Percentiles rank a stretch among this genome's conserved stretches.
Evolutionary conservation across 1,140 invertebrate genomes (phyloP).

Genomic region (Lordiphosa mommai): DNA sequence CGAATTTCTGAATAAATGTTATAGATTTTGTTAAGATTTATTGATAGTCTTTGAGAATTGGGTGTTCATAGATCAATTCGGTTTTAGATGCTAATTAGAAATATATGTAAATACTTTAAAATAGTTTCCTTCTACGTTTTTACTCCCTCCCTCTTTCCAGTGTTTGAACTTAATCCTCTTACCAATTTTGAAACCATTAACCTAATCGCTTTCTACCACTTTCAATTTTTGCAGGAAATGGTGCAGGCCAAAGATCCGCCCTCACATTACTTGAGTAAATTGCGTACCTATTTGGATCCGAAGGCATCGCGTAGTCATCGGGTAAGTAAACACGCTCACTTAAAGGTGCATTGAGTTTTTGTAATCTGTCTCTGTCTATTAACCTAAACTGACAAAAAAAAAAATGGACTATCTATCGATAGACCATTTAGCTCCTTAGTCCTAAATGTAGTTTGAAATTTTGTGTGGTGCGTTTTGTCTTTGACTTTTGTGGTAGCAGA

Average conservation of each 20-base stretch:
- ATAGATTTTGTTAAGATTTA: too few relatives aligned
- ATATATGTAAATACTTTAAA: too few relatives aligned
- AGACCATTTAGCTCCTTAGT: not conserved
- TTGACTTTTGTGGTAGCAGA: conserved; percentile 13
- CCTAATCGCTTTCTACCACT: not conserved
- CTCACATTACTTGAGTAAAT: conserved; percentile 94
- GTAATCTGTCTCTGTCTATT: conserved; percentile 13
- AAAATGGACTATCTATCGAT: not conserved
- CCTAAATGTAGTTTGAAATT: conserved; percentile 3
- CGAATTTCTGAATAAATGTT: too few relatives aligned
- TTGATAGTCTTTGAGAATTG: too few relatives aligned
- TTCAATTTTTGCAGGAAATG: conserved; percentile 88
- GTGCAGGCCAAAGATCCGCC: conserved; percentile 98
- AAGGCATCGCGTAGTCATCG: conserved; percentile 96
- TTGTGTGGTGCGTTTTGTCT: conserved; percentile 24
- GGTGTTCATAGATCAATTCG: too few relatives aligned
- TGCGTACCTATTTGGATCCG: conserved; percentile 96
- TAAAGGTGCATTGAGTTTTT: conserved; percentile 7
- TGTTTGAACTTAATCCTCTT: too few relatives aligned
- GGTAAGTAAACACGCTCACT: conserved; percentile 83
- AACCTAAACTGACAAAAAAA: not conserved
- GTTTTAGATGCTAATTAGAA: too few relatives aligned
- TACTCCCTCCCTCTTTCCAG: too few relatives aligned
- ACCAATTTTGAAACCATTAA: too few relatives aligned
- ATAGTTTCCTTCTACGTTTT: too few relatives aligned